These are phyloP conservation scores for Auanema freiburgensis DNA, from an alignment of 2,888 invertebrate species.

Conservation along the genomic window DNA sequence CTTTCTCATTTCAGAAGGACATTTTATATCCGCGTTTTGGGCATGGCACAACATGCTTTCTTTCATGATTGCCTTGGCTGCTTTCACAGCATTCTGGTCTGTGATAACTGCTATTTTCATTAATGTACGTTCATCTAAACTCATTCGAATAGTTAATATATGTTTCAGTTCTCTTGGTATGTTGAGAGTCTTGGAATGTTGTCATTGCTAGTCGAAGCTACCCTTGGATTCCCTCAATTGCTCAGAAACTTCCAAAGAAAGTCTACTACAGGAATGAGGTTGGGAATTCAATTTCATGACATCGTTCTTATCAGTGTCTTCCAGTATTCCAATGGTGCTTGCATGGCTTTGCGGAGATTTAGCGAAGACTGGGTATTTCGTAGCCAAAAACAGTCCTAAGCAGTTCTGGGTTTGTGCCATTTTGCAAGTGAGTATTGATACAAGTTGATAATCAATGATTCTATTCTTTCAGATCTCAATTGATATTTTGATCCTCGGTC, in stretches of 20 bases:
- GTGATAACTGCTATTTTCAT: constrained; percentile 75
- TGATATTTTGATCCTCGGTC: constrained; percentile 72
- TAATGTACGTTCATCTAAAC: constrained; percentile 27
- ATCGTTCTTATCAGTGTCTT: constrained; percentile 65
- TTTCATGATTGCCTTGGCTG: constrained; percentile 87
- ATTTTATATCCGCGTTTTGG: constrained; percentile 72
- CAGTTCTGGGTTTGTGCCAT: constrained; percentile 95
- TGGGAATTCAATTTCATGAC: no score
- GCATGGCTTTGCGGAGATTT: constrained; percentile 97
- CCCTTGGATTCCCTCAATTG: constrained; percentile 89
- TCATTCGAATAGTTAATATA: not conserved
- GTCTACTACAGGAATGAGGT: constrained; percentile 83
- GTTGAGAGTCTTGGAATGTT: constrained; percentile 91
- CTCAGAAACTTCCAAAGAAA: constrained; percentile 77
- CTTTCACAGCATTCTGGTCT: constrained; percentile 82
- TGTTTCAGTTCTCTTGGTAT: constrained; percentile 76
- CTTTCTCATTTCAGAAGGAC: constrained; percentile 47
- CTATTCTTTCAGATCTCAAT: constrained; percentile 66
- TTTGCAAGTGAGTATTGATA: constrained; percentile 65
- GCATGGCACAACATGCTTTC: constrained; percentile 98
- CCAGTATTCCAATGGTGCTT: constrained; percentile 90
- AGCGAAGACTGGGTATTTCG: constrained; percentile 95
- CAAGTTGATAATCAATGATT: not conserved
- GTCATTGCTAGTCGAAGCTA: constrained; percentile 94
- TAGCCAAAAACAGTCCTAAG: constrained; percentile 83